Evolutionary conservation across 2,797 vertebrate species (phyloP).

Genomic region (Molossus alvarezi): DNA sequence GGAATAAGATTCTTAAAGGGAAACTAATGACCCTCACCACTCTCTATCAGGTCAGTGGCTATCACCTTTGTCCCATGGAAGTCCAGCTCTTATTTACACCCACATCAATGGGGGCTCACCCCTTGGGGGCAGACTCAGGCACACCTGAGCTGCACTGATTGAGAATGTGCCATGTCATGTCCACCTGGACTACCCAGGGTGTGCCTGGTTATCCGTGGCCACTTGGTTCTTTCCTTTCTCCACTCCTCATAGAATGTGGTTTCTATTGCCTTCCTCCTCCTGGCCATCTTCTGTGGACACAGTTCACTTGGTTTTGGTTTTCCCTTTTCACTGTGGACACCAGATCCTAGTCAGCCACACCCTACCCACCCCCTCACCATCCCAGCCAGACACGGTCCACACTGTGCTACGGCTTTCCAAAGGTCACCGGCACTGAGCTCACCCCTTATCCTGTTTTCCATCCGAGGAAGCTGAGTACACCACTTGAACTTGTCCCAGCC

Average conservation of each 20-base stretch:
- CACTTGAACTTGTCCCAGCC: neutral
- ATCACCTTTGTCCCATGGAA: neutral
- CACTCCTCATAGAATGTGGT: neutral
- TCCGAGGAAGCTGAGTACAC: neutral
- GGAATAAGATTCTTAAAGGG: neutral
- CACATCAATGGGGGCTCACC: neutral
- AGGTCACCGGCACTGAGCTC: neutral
- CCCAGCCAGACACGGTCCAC: neutral
- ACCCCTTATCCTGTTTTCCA: neutral
- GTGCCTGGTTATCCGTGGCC: neutral
- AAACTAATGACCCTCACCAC: neutral
- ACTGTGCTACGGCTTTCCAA: neutral
- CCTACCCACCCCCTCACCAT: neutral
- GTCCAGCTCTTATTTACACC: neutral
- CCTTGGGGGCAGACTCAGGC: neutral
- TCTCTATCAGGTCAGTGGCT: neutral
- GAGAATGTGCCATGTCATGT: neutral
- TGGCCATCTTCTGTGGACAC: neutral
- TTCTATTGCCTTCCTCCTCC: neutral
- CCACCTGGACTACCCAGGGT: neutral
- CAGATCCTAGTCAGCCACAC: neutral
- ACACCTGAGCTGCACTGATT: neutral
- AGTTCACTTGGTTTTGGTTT: neutral
- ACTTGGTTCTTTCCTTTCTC: neutral
- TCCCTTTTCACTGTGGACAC: slow-evolving; percentile 1